Evolutionary conservation across 2,113 vertebrate species (phyloP).

Genomic region (Lutjanus erythropterus): DNA sequence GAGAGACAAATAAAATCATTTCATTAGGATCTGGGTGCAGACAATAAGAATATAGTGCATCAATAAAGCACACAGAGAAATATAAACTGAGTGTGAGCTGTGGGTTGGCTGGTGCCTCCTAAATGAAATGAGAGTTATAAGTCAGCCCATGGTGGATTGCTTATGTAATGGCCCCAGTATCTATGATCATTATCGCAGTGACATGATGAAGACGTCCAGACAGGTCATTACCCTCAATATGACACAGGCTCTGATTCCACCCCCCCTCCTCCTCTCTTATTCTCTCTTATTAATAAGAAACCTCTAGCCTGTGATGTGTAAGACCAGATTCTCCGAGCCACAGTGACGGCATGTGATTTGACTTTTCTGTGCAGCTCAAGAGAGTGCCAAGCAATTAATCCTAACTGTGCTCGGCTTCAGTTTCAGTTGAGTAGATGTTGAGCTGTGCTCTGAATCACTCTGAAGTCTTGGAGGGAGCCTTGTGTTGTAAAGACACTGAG

Average conservation of each 20-base stretch:
- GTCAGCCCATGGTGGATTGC: slow-evolving; percentile 46
- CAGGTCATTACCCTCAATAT: slow-evolving; percentile 78
- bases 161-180: slow-evolving; percentile 49
- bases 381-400: slow-evolving; percentile 78
- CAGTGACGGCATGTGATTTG: slow-evolving; percentile 62
- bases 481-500: slow-evolving; percentile 67
- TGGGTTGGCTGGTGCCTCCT: slow-evolving; percentile 9
- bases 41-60: slow-evolving; percentile 7
- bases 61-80: slow-evolving; percentile 27
- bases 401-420: slow-evolving; percentile 64
- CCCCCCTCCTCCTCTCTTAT: slow-evolving; percentile 35
- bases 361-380: slow-evolving; percentile 63
- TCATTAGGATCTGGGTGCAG: slow-evolving; percentile 13
- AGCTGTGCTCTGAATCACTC: slow-evolving; percentile 65
- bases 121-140: slow-evolving; percentile 48
- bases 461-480: slow-evolving; percentile 66
- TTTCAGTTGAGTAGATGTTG: slow-evolving; percentile 68
- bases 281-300: slow-evolving; percentile 76
- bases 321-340: slow-evolving; percentile 60
- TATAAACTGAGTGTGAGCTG: slow-evolving; percentile 25
- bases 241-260: slow-evolving; percentile 61
- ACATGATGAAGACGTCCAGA: slow-evolving; percentile 77
- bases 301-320: slow-evolving; percentile 54
- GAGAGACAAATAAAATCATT: slow-evolving; percentile 44
- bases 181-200: slow-evolving; percentile 67